A percentile compares a stretch with the other conserved stretches of the same genome.
phyloP scores from a whole-genome alignment of 2,113 vertebrate species.

The Pomatorhinus ruficollis region DNA sequence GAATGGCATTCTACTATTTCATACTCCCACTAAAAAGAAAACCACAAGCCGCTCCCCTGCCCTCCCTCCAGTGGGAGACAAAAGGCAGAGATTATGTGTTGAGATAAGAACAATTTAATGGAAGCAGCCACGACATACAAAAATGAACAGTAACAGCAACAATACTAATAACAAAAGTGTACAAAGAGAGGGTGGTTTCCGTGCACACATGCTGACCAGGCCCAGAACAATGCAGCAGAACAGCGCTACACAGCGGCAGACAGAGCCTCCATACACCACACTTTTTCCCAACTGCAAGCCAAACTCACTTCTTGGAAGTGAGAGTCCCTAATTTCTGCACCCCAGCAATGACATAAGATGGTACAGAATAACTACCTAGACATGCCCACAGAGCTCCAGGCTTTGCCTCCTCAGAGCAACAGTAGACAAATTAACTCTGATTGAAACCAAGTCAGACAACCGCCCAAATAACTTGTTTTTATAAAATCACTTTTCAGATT shows the following conservation, averaged over 20 bases:
- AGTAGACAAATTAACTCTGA: not conserved
- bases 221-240: not conserved
- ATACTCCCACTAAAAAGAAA: not conserved
- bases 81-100: not conserved
- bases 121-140: not conserved
- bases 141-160: not conserved
- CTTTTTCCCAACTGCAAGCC: not conserved
- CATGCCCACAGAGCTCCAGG: not conserved
- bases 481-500: not conserved
- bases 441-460: not conserved
- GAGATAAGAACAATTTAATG: not conserved
- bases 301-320: not conserved
- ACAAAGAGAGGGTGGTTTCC: not conserved
- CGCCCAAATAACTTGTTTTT: not conserved
- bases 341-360: not conserved
- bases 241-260: fast-evolving
- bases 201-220: not conserved
- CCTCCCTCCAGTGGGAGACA: not conserved
- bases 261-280: not conserved
- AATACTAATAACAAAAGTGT: not conserved
- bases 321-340: not conserved
- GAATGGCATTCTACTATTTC: not conserved
- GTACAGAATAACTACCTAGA: not conserved
- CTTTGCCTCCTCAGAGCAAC: not conserved
- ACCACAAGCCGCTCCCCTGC: not conserved